Base-by-base conservation (phyloP, 64 coral and sea anemone genomes). In the Montipora sp. region DNA sequence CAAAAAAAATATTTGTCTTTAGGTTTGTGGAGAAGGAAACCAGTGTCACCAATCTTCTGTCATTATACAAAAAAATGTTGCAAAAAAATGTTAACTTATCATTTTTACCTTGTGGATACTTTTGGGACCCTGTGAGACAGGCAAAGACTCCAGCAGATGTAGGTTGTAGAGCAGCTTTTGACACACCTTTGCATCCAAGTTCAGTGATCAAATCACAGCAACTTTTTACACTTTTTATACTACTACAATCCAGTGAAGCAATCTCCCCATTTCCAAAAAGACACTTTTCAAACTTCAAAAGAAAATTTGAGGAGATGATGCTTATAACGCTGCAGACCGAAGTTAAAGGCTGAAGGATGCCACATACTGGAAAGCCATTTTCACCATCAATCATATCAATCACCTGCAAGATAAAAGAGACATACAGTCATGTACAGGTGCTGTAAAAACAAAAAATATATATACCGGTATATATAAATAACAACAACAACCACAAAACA, bases 271-370 rank as follows among this genome's bases (percentile, higher is more conserved):
- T 84, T 92, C 92, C 88, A 4, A 84, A 75, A 65, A 96, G 87
- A 47, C 94, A 86, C 66, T 98, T 98, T 74, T 98, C 95, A 59
- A 98, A 75, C 1, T 19, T 36, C 10, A 94, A 51, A 72, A 98
- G 76, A 89, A 81, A 87, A 73, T 91, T 55, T 11, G 92, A 81
- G 23, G 87, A 78, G 71, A 83, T 77, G 48, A 98, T 58, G 53
- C 68, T 95, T 48, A 95, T 68, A 14, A 93, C 83, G 3, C 88
- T 91, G 68, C 94, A 91, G 46, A 94, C 51, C 1, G 96, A 93
- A 7, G 96, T 95, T 14, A 98, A 75, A 12, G 96, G 94, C 84
- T 98, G 94, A 2, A 98, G 76, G 8, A 94, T 87, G 44, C 93
- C 94, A 50, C 82, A 93, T 1, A 98, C 77, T 47, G 93, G 94